A percentile compares a stretch with the other conserved stretches of the same genome.
Evolutionary conservation across 2,888 invertebrate species (phyloP).

Genomic region (Ephialtes manifestator): DNA sequence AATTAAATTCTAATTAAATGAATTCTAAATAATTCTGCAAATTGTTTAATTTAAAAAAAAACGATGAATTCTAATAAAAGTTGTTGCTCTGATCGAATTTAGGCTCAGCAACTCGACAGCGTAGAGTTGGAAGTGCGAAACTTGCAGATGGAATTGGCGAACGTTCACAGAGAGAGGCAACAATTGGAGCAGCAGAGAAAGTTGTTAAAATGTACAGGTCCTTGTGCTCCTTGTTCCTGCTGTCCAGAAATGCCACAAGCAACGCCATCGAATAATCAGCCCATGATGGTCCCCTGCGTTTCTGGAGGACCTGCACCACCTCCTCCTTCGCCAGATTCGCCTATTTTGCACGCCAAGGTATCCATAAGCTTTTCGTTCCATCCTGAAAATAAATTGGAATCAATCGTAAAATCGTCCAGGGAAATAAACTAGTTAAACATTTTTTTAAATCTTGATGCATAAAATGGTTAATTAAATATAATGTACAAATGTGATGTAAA

Average conservation of each 20-base stretch:
- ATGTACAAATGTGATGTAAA: no score
- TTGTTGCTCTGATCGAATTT: conserved; percentile 53
- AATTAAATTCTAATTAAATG: no score
- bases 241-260: conserved; percentile 71
- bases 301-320: conserved; percentile 32
- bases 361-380: conserved; percentile 38
- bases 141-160: conserved; percentile 87
- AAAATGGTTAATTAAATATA: no score
- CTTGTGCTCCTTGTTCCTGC: conserved; percentile 81
- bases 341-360: conserved; percentile 75
- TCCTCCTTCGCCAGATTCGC: neutral
- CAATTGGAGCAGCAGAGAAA: conserved; percentile 86
- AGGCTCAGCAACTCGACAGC: conserved; percentile 89
- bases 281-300: conserved; percentile 47
- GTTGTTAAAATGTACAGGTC: conserved; percentile 82
- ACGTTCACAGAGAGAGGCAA: conserved; percentile 87
- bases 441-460: no score
- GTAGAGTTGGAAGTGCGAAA: conserved; percentile 89
- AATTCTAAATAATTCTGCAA: no score
- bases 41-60: no score
- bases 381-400: neutral
- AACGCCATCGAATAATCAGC: conserved; percentile 53
- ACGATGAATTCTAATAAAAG: neutral
- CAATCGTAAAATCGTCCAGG: no score
- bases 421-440: no score